phyloP scores from a whole-genome alignment of 2,113 vertebrate species.

The Stomatorhinus ivindoensis region DNA sequence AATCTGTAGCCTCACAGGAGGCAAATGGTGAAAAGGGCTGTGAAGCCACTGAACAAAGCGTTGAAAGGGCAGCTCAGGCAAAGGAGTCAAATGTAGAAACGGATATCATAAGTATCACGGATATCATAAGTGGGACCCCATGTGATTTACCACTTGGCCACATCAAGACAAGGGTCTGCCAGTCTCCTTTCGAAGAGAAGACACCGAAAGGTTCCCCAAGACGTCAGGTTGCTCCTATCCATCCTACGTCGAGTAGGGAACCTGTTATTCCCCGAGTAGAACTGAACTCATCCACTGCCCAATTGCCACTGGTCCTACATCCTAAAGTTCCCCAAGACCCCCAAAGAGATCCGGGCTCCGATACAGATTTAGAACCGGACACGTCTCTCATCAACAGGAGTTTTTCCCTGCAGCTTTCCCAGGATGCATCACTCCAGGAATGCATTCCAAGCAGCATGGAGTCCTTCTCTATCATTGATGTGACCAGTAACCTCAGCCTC shows the following conservation, averaged over 20 bases:
- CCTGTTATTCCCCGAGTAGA: conserved; percentile 56
- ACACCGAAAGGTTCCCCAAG: conserved; percentile 30
- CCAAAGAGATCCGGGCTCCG: background rate
- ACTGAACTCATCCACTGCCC: conserved; percentile 52
- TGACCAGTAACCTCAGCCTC: conserved; percentile 74
- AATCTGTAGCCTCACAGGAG: conserved; percentile 27
- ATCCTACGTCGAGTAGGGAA: conserved; percentile 62
- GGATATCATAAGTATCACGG: background rate
- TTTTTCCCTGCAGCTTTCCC: conserved; percentile 69
- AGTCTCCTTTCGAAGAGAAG: conserved; percentile 18
- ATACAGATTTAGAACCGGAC: conserved; percentile 29
- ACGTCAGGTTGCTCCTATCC: conserved; percentile 52
- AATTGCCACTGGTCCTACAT: conserved; percentile 32
- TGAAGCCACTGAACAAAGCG: background rate
- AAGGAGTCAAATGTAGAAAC: background rate
- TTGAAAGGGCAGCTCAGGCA: background rate
- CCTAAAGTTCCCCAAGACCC: background rate
- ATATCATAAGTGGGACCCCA: background rate
- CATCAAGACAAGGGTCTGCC: background rate
- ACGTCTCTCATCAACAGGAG: conserved; percentile 43
- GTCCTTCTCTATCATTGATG: conserved; percentile 80
- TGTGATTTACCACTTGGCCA: background rate
- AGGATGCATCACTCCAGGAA: conserved; percentile 51
- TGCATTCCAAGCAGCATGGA: conserved; percentile 56
- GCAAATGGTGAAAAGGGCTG: background rate